Conservation (phyloP, 2,113 vertebrate species). For the Triplophysa siluroides region DNA sequence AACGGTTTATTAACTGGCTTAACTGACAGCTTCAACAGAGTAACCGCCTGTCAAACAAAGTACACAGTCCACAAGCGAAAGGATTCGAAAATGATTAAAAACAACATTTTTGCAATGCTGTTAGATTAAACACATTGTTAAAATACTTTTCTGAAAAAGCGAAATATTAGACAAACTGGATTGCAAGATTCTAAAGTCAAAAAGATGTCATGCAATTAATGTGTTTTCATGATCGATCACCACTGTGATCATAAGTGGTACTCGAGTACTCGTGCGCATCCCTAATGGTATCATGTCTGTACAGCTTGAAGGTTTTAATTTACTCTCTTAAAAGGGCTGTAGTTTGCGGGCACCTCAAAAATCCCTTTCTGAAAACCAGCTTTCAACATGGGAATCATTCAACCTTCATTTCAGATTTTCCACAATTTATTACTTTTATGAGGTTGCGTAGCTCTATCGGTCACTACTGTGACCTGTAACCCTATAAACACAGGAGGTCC, state of each 20-base stretch:
- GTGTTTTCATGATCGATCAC: too few relatives aligned
- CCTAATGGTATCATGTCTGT: neutral
- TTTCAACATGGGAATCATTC: neutral
- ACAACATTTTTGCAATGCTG: too few relatives aligned
- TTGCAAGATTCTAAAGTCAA: too few relatives aligned
- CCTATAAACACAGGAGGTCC: conserved; percentile 25
- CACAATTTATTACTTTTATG: conserved; percentile 22
- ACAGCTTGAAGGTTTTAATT: neutral
- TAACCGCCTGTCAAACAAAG: neutral
- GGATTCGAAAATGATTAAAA: neutral
- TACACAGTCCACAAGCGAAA: neutral
- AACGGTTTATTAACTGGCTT: conserved; percentile 3
- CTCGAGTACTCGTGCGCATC: neutral
- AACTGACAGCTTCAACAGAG: neutral
- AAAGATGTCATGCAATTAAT: too few relatives aligned
- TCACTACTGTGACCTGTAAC: conserved; percentile 14
- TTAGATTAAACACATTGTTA: too few relatives aligned
- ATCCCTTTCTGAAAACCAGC: neutral
- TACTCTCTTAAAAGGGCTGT: conserved; percentile 1
- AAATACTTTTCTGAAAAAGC: too few relatives aligned
- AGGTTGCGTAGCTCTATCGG: neutral
- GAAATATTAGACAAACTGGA: too few relatives aligned
- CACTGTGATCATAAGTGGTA: neutral
- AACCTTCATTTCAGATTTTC: conserved; percentile 1
- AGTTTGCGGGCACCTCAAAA: neutral